Conservation (phyloP, 2,888 invertebrate species). For the Drosophila hamatofila region DNA sequence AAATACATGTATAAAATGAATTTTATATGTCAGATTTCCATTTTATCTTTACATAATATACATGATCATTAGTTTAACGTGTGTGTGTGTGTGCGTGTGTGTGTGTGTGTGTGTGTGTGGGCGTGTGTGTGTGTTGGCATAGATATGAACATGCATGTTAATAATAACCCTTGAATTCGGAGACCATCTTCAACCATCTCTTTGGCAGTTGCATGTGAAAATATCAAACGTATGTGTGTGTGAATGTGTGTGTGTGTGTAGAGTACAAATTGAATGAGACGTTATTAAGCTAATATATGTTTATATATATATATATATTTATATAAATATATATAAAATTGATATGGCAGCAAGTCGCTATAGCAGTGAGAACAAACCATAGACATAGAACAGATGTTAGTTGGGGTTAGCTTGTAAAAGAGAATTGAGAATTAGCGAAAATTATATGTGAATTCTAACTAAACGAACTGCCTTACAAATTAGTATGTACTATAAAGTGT, state of each 20-base stretch:
- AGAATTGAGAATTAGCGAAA: constrained; percentile 1
- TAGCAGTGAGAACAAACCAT: constrained; percentile 14
- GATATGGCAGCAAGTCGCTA: constrained; percentile 7
- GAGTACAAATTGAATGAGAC: constrained; percentile 1
- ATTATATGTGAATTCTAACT: constrained; percentile 8
- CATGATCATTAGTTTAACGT: background rate
- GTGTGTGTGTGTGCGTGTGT: background rate
- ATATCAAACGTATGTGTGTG: constrained; percentile 4
- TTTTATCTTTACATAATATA: background rate
- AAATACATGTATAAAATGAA: constrained; percentile 4
- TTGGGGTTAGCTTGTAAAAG: constrained; percentile 14
- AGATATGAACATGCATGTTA: constrained; percentile 28
- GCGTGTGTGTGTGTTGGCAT: background rate
- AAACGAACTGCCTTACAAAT: constrained; percentile 19
- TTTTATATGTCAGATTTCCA: background rate
- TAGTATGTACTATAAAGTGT: constrained; percentile 20
- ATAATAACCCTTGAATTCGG: constrained; percentile 11
- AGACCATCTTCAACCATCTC: constrained; percentile 6
- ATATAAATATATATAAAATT: constrained; percentile 1
- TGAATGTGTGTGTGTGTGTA: background rate
- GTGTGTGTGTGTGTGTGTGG: background rate
- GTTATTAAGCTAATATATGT: constrained; percentile 5
- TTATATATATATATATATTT: background rate
- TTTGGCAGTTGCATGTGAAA: constrained; percentile 29
- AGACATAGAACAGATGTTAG: constrained; percentile 8